These are phyloP conservation scores for Bungarus multicinctus DNA, from an alignment of 2,113 vertebrate species.

Conservation along the genomic window DNA sequence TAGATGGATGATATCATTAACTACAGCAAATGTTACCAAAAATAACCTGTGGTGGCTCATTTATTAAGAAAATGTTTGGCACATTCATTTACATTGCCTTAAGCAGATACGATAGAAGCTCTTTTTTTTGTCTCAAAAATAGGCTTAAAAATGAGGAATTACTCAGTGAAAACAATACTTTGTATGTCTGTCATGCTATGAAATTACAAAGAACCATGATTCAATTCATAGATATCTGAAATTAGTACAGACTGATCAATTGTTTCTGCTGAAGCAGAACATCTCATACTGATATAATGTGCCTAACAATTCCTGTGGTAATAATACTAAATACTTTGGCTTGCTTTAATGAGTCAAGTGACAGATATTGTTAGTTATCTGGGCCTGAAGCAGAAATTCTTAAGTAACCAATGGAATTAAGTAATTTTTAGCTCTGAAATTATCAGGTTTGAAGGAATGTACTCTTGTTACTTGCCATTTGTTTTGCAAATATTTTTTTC, in stretches of 20 bases:
- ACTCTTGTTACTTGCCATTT: slow-evolving; percentile 57
- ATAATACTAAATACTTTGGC: slow-evolving; percentile 63
- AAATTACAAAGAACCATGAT: slow-evolving; percentile 63
- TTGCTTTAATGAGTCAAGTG: slow-evolving; percentile 62
- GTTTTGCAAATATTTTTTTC: slow-evolving; percentile 47
- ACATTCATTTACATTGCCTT: slow-evolving; percentile 50
- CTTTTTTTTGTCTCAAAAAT: slow-evolving; percentile 21
- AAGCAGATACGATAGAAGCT: slow-evolving; percentile 45
- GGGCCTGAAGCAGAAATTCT: slow-evolving; percentile 34
- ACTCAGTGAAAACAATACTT: slow-evolving; percentile 54
- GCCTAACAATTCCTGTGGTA: slow-evolving; percentile 53
- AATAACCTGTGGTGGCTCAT: slow-evolving; percentile 54
- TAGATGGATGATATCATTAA: slow-evolving; percentile 66
- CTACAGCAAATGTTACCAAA: slow-evolving; percentile 58
- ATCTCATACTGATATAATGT: slow-evolving; percentile 45
- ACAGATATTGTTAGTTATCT: slow-evolving; percentile 59
- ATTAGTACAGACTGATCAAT: slow-evolving; percentile 65
- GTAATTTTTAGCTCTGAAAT: slow-evolving; percentile 47
- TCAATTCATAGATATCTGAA: slow-evolving; percentile 53
- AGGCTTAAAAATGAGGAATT: slow-evolving; percentile 62
- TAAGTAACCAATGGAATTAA: slow-evolving; percentile 39
- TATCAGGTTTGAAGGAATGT: slow-evolving; percentile 53
- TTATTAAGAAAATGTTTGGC: slow-evolving; percentile 55
- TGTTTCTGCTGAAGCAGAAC: slow-evolving; percentile 61
- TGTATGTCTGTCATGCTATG: slow-evolving; percentile 54